Evolutionary conservation across 2,113 vertebrate genomes (phyloP).

Genomic region (Trinectes maculatus): DNA sequence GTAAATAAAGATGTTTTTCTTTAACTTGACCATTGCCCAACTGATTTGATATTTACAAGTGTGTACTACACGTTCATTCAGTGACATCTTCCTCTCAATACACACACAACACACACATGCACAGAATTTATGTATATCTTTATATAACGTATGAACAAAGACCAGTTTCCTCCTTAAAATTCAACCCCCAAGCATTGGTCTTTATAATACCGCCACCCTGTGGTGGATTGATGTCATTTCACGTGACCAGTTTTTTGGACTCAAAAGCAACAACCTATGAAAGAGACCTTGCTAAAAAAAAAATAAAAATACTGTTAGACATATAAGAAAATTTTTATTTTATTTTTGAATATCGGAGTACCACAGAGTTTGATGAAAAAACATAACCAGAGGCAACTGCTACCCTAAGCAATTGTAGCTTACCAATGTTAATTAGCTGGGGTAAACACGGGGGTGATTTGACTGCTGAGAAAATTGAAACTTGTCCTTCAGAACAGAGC

Average conservation of each 20-base stretch:
- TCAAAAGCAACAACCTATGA: not conserved
- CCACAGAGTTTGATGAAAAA: slow-evolving; percentile 18
- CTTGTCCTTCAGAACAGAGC: not conserved
- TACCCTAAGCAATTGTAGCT: not conserved
- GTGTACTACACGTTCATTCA: not conserved
- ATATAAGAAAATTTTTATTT: slow-evolving; percentile 52
- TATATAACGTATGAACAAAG: not conserved
- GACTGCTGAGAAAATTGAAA: slow-evolving; percentile 7
- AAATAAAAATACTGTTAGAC: slow-evolving; percentile 1
- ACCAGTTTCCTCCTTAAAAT: not conserved
- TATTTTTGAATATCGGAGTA: slow-evolving; percentile 28
- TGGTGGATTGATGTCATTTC: not conserved
- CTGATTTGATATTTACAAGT: not conserved
- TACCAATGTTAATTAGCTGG: not conserved
- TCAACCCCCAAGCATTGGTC: not conserved
- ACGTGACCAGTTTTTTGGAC: not conserved
- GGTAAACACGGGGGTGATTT: not conserved
- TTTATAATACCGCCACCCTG: not conserved
- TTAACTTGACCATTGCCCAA: not conserved
- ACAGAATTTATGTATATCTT: not conserved
- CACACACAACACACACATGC: not conserved
- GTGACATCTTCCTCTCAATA: not conserved
- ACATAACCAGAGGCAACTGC: slow-evolving; percentile 4
- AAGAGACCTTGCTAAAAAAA: not conserved
- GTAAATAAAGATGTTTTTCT: slow-evolving; percentile 39